Base-by-base conservation (phyloP, 2,888 invertebrate genomes). In the Linyphia triangularis region DNA sequence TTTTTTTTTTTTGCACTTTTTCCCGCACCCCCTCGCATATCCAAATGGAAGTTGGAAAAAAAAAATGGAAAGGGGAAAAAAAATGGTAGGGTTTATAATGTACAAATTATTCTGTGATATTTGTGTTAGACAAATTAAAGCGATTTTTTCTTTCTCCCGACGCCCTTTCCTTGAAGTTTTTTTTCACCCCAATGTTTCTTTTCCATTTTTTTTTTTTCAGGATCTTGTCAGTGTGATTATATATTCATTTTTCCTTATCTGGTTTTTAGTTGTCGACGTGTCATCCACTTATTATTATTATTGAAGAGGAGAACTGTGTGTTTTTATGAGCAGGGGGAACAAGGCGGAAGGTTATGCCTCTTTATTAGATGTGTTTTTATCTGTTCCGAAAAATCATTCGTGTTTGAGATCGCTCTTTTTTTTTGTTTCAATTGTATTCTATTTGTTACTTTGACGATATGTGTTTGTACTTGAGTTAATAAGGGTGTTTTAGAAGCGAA, bases 111-210 rank as follows among this genome's bases (percentile, higher is more conserved):
- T 24, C 75, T 24, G 30, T 57, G 86, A 88, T 88, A 81, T 72
- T 88, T 81, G 81, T 88, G 86, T 81, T 67, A 81, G 57, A 30
- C 81, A 88, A 88, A 88, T 88, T 88, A 88, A 88, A 81, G 81
- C 37, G 72, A 88, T 16, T 0, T 77, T 75, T 51, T 83, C 40
- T 82, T 26, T 70, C 40, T 67, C 13, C n/a, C 28, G n/a, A n/a
- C n/a, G 19, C 37, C 19, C 30, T 59, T n/a, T n/a, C 43, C 69
- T 69, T 57, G 67, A 22, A 57, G 16, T 73, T 40, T 77, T 78
- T 77, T 63, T 65, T 78, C 30, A 69, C n/a, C 28, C 63, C 24
- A 4, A 26, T 51, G 30, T 30, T 79, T 28, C 19, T 65, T 61
- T 30, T 33, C 9, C 7, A 63, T 9, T 37, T n/a, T 30, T 70